phyloP scores from a whole-genome alignment of 2,113 vertebrate species.

The Platysteira castanea region DNA sequence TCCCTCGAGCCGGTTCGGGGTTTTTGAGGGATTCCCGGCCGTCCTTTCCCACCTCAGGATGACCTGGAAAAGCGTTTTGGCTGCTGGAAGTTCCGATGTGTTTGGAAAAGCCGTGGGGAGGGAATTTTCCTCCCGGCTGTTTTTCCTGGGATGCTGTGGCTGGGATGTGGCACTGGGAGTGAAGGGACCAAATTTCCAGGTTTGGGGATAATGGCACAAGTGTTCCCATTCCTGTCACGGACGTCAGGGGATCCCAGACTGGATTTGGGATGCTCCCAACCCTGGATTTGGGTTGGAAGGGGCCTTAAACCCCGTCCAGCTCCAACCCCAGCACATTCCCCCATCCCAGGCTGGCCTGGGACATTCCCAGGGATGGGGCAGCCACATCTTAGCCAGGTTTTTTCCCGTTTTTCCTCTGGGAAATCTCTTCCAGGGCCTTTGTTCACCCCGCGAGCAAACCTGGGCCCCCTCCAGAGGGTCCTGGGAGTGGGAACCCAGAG shows the following conservation, averaged over 20 bases:
- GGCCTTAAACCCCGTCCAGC: background rate
- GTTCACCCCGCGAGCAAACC: background rate
- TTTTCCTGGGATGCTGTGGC: background rate
- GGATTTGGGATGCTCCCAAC: background rate
- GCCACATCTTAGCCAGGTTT: background rate
- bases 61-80: background rate
- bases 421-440: background rate
- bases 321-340: background rate
- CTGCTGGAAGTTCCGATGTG: background rate
- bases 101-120: background rate
- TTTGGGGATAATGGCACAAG: background rate
- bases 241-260: background rate
- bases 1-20: background rate
- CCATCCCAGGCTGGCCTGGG: background rate
- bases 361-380: background rate
- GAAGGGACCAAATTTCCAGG: background rate
- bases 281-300: background rate
- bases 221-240: background rate
- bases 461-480: background rate
- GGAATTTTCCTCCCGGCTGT: background rate
- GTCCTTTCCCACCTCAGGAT: background rate
- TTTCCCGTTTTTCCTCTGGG: background rate
- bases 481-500: background rate
- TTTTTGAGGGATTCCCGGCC: fast-evolving
- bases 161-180: background rate